Base-by-base conservation (phyloP, 2,113 vertebrate genomes). In the Burhinus bistriatus region DNA sequence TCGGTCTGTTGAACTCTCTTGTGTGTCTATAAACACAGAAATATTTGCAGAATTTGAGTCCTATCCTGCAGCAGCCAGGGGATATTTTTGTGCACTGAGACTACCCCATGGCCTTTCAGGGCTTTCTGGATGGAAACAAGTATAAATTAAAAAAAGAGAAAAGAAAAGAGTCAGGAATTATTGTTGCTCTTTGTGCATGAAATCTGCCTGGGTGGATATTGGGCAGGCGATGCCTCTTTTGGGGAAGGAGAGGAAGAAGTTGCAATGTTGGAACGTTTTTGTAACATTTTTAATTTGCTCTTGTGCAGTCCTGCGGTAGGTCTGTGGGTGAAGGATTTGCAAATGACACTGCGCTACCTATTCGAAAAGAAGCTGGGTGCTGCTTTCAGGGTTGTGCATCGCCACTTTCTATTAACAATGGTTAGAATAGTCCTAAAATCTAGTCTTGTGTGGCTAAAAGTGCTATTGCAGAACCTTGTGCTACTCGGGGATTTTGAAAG, bases 41-140 rank as follows among this genome's bases (percentile, higher is more conserved):
- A 36, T 71, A 73, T 89, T 91, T 91, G 69, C 36, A 84, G 91
- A 93, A 71, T 82, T 54, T 85, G 38, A 83, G 38, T 45, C 47
- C 71, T 79, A 15, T 80, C 34, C 47, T 81, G n/a, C 16, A n/a
- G 45, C 42, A 93, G 25, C 34, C 51, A 55, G 51, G 62, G 45
- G 5, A 19, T 49, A 45, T 79, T 82, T 83, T 55, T 65, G 59
- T 73, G 38, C 14, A 23, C 1, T 51, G 36, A 86, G 57, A 58
- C 5, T 47, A 49, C 11, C 68, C 83, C 3, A 9, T 65, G 70
- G 47, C 26, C 38, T 80, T 80, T 47, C 2, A 5, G 34, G 6
- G 12, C 32, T 93, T 90, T 79, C n/a, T 73, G 70, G 65, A 22
- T 77, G 34, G 62, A 87, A 58, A 82, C 0, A 27, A 92, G 16